A percentile compares a stretch with the other conserved stretches of the same genome.
phyloP scores from a whole-genome alignment of 1,140 invertebrate species.

The Hypsibius dujardini region DNA sequence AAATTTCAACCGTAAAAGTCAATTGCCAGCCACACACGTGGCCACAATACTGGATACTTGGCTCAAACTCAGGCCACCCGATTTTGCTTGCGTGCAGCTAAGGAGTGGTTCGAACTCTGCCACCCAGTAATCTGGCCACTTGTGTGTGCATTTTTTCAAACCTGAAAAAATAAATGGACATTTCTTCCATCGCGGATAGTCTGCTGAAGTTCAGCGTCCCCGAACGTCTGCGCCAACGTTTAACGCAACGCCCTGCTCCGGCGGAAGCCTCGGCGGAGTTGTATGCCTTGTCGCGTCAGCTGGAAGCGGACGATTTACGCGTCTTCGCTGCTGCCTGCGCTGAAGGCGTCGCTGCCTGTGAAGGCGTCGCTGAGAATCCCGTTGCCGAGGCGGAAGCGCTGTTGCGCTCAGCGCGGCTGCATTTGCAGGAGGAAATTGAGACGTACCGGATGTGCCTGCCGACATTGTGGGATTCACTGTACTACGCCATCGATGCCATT shows the following conservation, averaged over 20 bases:
- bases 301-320: constrained; percentile 8
- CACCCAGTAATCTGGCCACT: background rate
- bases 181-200: background rate
- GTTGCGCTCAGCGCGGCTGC: background rate
- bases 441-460: background rate
- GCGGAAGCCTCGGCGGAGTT: constrained; percentile 5
- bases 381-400: background rate
- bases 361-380: background rate
- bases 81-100: too few relatives aligned
- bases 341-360: constrained; percentile 13
- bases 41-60: background rate
- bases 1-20: background rate
- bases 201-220: background rate
- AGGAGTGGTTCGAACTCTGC: background rate
- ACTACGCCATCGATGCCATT: constrained; percentile 5
- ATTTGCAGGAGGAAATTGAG: constrained; percentile 1
- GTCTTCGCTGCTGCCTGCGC: constrained; percentile 6
- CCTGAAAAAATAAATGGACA: background rate
- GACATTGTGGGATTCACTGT: constrained; percentile 2
- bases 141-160: too few relatives aligned
- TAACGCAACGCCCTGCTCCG: background rate
- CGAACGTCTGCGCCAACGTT: background rate
- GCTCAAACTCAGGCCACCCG: too few relatives aligned
- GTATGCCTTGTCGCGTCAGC: constrained; percentile 1
- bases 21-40: background rate